phyloP scores from a whole-genome alignment of 2,888 invertebrate genomes.

The Microplitis deprimator region DNA sequence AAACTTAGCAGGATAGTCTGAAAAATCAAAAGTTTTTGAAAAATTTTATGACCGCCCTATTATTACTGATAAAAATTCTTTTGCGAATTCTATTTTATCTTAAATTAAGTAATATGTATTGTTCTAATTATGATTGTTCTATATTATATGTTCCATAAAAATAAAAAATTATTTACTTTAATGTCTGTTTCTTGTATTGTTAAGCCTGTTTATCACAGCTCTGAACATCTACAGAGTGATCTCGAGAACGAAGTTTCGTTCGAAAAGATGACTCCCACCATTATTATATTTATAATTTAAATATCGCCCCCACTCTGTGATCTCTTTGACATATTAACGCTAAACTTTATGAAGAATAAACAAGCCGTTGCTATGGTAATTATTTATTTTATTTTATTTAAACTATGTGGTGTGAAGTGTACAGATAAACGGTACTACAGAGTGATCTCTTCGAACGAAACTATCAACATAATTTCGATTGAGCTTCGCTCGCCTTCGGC shows the following conservation, averaged over 20 bases:
- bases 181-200: too few relatives aligned
- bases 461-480: not conserved
- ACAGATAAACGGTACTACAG: slow-evolving; percentile 6
- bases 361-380: too few relatives aligned
- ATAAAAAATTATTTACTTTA: too few relatives aligned
- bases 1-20: slow-evolving; percentile 38
- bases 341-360: not conserved
- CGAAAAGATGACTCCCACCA: too few relatives aligned
- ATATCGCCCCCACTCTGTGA: too few relatives aligned
- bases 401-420: not conserved
- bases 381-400: not conserved
- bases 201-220: too few relatives aligned
- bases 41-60: slow-evolving; percentile 40
- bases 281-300: too few relatives aligned
- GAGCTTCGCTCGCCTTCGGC: not conserved
- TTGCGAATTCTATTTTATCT: not conserved
- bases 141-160: too few relatives aligned
- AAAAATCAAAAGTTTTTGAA: slow-evolving; percentile 27
- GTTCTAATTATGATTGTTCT: too few relatives aligned
- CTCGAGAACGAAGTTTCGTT: too few relatives aligned
- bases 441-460: slow-evolving; percentile 15
- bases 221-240: too few relatives aligned
- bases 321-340: not conserved
- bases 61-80: slow-evolving; percentile 9
- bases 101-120: too few relatives aligned